A percentile compares a stretch with the other conserved stretches of the same genome.
These are phyloP conservation scores for Electrophaes corylata DNA, from an alignment of 2,888 invertebrate genomes.

Conservation along the genomic window DNA sequence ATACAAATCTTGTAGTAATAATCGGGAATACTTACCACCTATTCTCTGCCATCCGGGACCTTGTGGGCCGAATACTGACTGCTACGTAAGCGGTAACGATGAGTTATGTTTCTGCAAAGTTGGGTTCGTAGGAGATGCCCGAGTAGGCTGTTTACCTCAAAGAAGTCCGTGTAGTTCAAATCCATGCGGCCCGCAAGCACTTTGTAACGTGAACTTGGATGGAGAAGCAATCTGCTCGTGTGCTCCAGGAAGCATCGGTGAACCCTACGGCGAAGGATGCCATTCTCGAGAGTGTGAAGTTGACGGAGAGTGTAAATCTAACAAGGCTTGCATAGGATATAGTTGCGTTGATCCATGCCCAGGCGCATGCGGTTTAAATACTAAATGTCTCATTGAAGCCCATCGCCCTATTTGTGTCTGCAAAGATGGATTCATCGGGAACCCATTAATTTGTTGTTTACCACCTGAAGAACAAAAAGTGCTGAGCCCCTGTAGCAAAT, in stretches of 20 bases:
- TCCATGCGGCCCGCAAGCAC: constrained; percentile 91
- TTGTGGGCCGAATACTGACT: constrained; percentile 92
- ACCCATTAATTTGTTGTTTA: constrained; percentile 90
- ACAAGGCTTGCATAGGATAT: constrained; percentile 91
- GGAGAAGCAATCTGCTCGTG: constrained; percentile 90
- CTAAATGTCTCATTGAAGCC: constrained; percentile 89
- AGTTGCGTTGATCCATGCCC: constrained; percentile 92
- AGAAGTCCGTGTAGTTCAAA: constrained; percentile 90
- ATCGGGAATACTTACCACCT: constrained; percentile 80
- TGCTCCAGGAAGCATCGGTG: constrained; percentile 89
- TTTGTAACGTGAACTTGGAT: constrained; percentile 87
- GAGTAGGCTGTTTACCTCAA: constrained; percentile 89
- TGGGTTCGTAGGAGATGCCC: constrained; percentile 91
- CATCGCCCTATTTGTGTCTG: constrained; percentile 93
- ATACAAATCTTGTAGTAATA: constrained; percentile 87
- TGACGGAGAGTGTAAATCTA: constrained; percentile 90
- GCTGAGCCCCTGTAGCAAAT: constrained; percentile 88
- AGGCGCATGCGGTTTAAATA: constrained; percentile 90
- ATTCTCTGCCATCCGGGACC: constrained; percentile 92
- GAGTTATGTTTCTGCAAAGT: constrained; percentile 93
- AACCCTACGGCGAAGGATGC: constrained; percentile 90
- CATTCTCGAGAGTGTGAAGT: constrained; percentile 91
- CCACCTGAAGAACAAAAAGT: constrained; percentile 81
- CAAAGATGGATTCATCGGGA: constrained; percentile 88
- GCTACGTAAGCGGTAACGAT: constrained; percentile 91